phyloP scores from a whole-genome alignment of 2,113 vertebrate genomes.

The Colossoma macropomum region DNA sequence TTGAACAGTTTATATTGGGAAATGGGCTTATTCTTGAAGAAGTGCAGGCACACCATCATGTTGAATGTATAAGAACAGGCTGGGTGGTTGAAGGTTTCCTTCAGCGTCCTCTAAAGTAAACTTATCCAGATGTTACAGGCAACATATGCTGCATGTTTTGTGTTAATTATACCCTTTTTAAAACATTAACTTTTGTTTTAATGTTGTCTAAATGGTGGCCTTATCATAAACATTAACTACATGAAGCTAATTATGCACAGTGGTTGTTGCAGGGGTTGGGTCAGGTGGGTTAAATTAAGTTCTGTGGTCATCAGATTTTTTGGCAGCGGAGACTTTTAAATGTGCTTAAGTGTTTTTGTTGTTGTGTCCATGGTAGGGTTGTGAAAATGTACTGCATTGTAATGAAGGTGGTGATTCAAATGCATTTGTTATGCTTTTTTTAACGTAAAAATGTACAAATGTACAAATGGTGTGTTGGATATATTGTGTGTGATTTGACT shows the following conservation, averaged over 20 bases:
- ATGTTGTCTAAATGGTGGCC: background rate
- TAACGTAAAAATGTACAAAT: too few relatives aligned
- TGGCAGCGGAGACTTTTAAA: too few relatives aligned
- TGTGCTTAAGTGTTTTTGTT: too few relatives aligned
- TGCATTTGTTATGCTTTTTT: too few relatives aligned
- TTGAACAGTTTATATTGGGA: background rate
- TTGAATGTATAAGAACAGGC: background rate
- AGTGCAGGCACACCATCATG: background rate
- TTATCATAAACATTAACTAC: background rate
- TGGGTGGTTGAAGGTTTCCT: background rate
- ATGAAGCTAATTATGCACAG: background rate
- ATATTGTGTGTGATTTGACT: too few relatives aligned
- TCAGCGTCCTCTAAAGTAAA: background rate
- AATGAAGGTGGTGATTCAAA: too few relatives aligned
- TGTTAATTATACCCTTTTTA: background rate
- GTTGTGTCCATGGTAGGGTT: too few relatives aligned
- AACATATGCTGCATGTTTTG: background rate
- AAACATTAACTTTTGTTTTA: background rate
- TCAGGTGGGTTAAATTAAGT: too few relatives aligned
- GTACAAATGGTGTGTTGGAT: too few relatives aligned
- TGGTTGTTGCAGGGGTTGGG: too few relatives aligned
- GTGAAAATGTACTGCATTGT: too few relatives aligned
- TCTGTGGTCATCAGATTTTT: too few relatives aligned
- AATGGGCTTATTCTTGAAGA: background rate
- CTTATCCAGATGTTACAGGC: constrained; percentile 1